Evolutionary conservation across 2,797 vertebrate genomes (phyloP).

Genomic region (Paedocypris micromegethes): DNA sequence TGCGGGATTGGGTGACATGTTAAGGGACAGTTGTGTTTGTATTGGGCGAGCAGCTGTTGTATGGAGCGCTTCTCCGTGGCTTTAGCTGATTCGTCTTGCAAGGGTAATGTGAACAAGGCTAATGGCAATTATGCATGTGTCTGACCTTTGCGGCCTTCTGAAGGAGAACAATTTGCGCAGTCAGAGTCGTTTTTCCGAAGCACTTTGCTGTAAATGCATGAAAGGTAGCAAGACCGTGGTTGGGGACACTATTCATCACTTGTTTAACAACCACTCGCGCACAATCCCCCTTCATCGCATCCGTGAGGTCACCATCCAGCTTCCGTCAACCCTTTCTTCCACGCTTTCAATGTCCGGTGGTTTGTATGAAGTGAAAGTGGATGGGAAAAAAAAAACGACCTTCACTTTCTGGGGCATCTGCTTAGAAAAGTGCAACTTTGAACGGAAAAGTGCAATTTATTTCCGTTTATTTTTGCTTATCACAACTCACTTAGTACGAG

Average conservation of each 20-base stretch:
- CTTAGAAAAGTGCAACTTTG: conserved; percentile 59
- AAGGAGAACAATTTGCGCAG: conserved; percentile 29
- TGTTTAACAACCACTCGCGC: conserved; percentile 1
- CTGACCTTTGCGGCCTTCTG: conserved; percentile 32
- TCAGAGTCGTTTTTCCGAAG: conserved; percentile 14
- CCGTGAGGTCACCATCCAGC: conserved; percentile 24
- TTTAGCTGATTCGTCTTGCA: conserved; percentile 39
- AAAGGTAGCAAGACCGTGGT: background rate
- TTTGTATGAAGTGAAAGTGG: too few species aligned
- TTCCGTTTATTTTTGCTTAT: conserved; percentile 65
- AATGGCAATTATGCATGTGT: conserved; percentile 43
- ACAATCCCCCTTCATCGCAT: conserved; percentile 2
- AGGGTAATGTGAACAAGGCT: conserved; percentile 40
- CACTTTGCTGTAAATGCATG: conserved; percentile 11
- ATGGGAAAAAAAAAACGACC: conserved; percentile 51
- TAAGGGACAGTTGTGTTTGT: conserved; percentile 29
- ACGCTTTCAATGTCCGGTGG: conserved; percentile 43
- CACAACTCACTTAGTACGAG: conserved; percentile 58
- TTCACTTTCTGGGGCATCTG: conserved; percentile 60
- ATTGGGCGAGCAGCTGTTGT: conserved; percentile 43
- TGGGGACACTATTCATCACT: conserved; percentile 6
- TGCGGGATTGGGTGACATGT: conserved; percentile 18
- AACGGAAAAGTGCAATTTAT: conserved; percentile 59
- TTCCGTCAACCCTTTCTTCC: conserved; percentile 49
- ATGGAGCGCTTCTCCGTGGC: conserved; percentile 12